phyloP scores from a whole-genome alignment of 2,797 vertebrate species.

The Danionella dracula region DNA sequence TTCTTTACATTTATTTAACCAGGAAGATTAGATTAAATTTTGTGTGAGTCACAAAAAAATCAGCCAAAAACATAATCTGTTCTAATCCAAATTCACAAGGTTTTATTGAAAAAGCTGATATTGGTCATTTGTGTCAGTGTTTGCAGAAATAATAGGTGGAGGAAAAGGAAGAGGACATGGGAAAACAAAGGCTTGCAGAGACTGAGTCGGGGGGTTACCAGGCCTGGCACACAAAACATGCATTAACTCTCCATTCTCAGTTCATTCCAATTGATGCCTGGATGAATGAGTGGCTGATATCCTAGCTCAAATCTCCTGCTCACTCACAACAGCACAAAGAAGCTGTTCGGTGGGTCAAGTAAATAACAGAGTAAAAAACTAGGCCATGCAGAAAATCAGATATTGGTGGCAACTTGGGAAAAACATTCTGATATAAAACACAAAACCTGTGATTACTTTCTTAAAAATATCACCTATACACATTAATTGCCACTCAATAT shows the following conservation, averaged over 20 bases:
- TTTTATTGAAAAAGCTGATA: constrained; percentile 8
- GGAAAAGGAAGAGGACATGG: too few species aligned
- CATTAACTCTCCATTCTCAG: constrained; percentile 34
- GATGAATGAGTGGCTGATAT: constrained; percentile 47
- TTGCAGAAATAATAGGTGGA: too few species aligned
- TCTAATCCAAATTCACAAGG: not conserved
- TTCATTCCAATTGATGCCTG: constrained; percentile 38
- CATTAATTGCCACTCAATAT: too few species aligned
- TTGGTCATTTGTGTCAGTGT: constrained; percentile 11
- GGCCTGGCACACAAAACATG: constrained; percentile 34
- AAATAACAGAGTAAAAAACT: constrained; percentile 12
- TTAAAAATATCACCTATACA: too few species aligned
- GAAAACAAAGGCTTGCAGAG: constrained; percentile 38
- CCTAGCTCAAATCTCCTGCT: constrained; percentile 44
- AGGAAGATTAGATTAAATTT: too few species aligned
- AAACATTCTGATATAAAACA: not conserved
- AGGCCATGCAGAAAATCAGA: constrained; percentile 9
- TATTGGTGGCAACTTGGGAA: not conserved
- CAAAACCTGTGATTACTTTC: not conserved
- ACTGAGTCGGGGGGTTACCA: constrained; percentile 33
- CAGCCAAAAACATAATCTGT: too few species aligned
- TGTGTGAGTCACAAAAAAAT: too few species aligned
- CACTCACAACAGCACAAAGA: constrained; percentile 40
- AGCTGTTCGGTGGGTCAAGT: constrained; percentile 23
- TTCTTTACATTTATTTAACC: too few species aligned